Conservation (phyloP, 2,113 vertebrate species). For the Eonycteris spelaea region DNA sequence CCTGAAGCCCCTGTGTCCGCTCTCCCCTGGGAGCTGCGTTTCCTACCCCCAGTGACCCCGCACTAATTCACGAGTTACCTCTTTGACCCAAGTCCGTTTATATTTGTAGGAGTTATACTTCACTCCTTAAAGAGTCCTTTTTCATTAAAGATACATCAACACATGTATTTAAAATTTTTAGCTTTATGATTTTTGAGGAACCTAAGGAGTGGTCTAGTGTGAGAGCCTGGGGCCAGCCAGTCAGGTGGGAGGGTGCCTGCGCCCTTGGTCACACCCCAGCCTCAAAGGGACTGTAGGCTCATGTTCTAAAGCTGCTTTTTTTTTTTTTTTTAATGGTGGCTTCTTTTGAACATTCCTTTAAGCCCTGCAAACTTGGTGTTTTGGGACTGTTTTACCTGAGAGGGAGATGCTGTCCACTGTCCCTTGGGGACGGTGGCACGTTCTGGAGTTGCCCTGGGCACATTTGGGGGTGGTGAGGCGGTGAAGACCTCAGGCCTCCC, state of each 20-base stretch:
- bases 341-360: too few relatives aligned
- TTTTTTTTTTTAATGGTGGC: background rate
- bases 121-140: background rate
- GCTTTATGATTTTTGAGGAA: background rate
- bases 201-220: rapidly evolving
- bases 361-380: background rate
- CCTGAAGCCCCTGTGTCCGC: background rate
- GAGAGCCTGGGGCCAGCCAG: background rate
- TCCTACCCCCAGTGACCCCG: background rate
- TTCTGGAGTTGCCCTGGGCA: background rate
- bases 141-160: background rate
- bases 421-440: background rate
- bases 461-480: background rate
- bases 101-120: background rate
- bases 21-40: background rate
- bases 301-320: background rate
- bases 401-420: background rate
- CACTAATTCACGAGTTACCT: background rate
- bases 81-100: background rate
- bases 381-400: background rate
- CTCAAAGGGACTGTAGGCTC: background rate
- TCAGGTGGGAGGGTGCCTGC: background rate
- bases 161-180: background rate
- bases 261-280: background rate
- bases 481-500: background rate